Evolutionary conservation across 1,140 invertebrate genomes (phyloP).

Genomic region (Saccostrea echinata): DNA sequence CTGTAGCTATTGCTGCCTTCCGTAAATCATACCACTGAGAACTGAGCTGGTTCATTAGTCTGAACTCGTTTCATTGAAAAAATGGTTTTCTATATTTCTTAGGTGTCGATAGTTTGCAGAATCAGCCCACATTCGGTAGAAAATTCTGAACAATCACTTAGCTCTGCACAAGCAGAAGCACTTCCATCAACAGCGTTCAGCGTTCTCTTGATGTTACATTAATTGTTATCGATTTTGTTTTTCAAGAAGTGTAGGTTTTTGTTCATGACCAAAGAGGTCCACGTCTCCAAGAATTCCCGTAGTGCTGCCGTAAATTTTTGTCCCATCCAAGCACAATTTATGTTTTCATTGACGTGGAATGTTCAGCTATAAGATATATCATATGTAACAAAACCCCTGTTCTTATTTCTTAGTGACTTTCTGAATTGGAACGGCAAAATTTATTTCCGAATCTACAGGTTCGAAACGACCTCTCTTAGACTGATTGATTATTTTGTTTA

Average conservation of each 20-base stretch:
- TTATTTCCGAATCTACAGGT: constrained; percentile 40
- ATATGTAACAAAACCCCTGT: constrained; percentile 1
- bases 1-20: constrained; percentile 14
- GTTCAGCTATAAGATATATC: not conserved
- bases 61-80: not conserved
- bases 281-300: constrained; percentile 45
- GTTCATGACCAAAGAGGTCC: constrained; percentile 42
- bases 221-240: too few species aligned
- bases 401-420: constrained; percentile 21
- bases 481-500: too few species aligned
- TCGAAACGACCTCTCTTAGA: not conserved
- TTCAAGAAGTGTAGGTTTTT: constrained; percentile 37
- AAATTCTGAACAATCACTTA: too few species aligned
- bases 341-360: not conserved
- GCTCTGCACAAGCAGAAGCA: too few species aligned
- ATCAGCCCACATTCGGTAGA: too few species aligned
- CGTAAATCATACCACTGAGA: constrained; percentile 30
- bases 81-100: not conserved
- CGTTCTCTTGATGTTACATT: too few species aligned
- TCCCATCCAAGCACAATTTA: constrained; percentile 44
- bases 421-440: constrained; percentile 41
- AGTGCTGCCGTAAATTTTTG: constrained; percentile 42
- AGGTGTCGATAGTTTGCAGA: not conserved
- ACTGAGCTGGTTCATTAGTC: constrained; percentile 38
- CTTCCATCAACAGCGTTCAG: too few species aligned